phyloP scores from a whole-genome alignment of 2,113 vertebrate genomes.

The Silurus meridionalis region DNA sequence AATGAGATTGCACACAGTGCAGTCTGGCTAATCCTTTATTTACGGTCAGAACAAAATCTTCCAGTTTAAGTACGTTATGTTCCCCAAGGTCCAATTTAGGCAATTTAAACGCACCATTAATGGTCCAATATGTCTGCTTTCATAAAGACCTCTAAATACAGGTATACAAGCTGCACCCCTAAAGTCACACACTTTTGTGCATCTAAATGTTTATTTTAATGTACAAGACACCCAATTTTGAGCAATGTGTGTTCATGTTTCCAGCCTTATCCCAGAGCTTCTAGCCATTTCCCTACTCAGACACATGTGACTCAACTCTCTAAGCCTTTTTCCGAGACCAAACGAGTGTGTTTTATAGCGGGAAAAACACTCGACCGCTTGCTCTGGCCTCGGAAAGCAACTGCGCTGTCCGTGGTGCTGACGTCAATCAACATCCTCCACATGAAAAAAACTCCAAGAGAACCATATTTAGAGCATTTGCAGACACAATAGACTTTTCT shows the following conservation, averaged over 20 bases:
- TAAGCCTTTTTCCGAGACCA: neutral
- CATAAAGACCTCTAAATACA: neutral
- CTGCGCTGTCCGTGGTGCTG: conserved; percentile 63
- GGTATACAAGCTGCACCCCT: neutral
- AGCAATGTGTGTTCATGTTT: neutral
- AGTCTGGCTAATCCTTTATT: neutral
- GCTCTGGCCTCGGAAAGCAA: neutral
- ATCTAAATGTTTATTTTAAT: neutral
- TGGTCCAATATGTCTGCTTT: neutral
- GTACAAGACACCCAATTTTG: neutral
- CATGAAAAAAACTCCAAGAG: neutral
- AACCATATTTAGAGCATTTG: neutral
- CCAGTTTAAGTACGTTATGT: neutral
- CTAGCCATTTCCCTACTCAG: neutral
- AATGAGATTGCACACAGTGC: neutral
- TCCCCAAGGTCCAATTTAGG: neutral
- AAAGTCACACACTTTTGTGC: neutral
- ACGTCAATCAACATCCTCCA: conserved; percentile 26
- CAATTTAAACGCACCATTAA: neutral
- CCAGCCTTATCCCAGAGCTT: neutral
- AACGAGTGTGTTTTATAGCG: neutral
- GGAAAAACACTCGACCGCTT: neutral
- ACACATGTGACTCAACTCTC: neutral
- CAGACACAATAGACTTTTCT: too few relatives aligned
- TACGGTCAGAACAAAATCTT: neutral